Conservation (phyloP, 35 echinoderm and acorn worm species). For the Eucidaris tribuloides region DNA sequence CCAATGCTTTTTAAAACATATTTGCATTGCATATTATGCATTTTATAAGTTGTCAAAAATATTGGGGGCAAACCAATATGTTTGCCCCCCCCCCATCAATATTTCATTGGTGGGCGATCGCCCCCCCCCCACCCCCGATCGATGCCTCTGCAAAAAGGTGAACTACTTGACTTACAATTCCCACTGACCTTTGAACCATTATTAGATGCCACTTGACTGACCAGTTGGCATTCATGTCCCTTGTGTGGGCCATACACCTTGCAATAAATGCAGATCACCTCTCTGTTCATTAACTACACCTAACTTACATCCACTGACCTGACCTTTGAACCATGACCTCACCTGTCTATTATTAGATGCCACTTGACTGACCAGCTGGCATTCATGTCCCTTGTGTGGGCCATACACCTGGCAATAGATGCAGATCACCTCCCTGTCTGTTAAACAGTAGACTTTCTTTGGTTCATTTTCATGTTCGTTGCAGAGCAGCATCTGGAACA, state of each 20-base stretch:
- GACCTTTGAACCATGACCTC: too few species aligned
- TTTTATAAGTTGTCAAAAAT: too few species aligned
- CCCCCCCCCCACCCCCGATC: too few species aligned
- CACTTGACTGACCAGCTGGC: constrained; percentile 54
- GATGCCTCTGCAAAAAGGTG: too few species aligned
- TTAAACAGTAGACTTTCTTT: constrained; percentile 79
- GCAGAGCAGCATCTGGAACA: constrained; percentile 46
- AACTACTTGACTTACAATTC: too few species aligned
- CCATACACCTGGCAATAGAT: constrained; percentile 88
- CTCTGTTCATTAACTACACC: too few species aligned
- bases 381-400: constrained; percentile 59
- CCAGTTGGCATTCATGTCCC: constrained; percentile 70
- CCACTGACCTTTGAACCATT: constrained; percentile 63
- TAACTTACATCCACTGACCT: too few species aligned
- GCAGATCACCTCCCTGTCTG: constrained; percentile 71
- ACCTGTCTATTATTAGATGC: constrained; percentile 63
- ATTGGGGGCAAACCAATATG: too few species aligned
- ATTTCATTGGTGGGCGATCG: too few species aligned
- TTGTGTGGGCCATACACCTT: constrained; percentile 70
- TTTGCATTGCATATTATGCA: too few species aligned
- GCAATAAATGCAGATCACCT: constrained; percentile 83
- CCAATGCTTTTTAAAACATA: too few species aligned
- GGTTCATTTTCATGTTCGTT: constrained; percentile 74
- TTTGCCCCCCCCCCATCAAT: too few species aligned
- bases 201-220: constrained; percentile 43